A percentile compares a stretch with the other conserved stretches of the same genome.
Conservation (phyloP, 2,888 invertebrate genomes). For the Electrophaes corylata region DNA sequence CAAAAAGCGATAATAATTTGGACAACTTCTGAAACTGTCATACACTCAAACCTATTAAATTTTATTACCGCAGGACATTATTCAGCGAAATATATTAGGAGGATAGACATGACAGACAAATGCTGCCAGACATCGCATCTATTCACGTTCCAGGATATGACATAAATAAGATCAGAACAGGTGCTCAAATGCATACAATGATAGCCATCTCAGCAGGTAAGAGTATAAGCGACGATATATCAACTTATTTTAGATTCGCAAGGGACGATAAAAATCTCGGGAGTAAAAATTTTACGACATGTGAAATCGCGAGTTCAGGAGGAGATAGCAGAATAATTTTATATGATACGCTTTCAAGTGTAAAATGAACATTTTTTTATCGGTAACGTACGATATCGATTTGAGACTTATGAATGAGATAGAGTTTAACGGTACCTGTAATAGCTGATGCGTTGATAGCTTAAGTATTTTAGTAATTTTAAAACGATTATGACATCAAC, state of each 20-base stretch:
- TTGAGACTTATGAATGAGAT: conserved; percentile 49
- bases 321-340: conserved; percentile 62
- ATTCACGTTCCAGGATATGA: conserved; percentile 54
- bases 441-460: conserved; percentile 22
- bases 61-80: conserved; percentile 21
- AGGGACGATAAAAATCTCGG: conserved; percentile 59
- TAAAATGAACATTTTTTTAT: conserved; percentile 61
- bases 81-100: conserved; percentile 27
- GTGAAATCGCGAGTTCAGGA: conserved; percentile 61
- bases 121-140: conserved; percentile 46
- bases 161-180: conserved; percentile 67
- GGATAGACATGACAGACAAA: conserved; percentile 49
- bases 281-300: conserved; percentile 66
- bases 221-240: conserved; percentile 51
- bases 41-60: conserved; percentile 13
- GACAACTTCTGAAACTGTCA: conserved; percentile 9
- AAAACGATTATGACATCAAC: conserved; percentile 16
- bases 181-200: conserved; percentile 62
- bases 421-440: conserved; percentile 20
- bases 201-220: conserved; percentile 52
- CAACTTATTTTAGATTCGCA: conserved; percentile 56
- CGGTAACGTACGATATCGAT: conserved; percentile 50
- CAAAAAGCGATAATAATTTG: conserved; percentile 1
- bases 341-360: conserved; percentile 58
- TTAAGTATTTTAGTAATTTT: conserved; percentile 21